Conservation (phyloP, 1,140 invertebrate genomes). For the Sarcophaga peregrina region DNA sequence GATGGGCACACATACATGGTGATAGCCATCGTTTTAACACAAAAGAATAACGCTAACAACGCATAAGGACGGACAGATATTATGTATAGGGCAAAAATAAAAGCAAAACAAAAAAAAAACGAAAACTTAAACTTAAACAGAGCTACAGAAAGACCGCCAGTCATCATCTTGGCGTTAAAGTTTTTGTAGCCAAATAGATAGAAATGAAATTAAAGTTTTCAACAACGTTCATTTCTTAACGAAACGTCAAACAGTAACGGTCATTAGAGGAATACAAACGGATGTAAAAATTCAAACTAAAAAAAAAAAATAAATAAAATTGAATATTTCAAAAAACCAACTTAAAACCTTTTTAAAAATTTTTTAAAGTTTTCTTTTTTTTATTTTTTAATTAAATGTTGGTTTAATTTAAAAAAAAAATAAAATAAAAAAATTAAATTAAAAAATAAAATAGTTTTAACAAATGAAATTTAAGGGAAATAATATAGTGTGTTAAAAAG, state of each 20-base stretch:
- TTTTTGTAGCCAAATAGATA: conserved; percentile 26
- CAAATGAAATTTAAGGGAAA: not conserved
- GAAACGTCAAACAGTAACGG: conserved; percentile 61
- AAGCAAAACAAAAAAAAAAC: not conserved
- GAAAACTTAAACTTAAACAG: not conserved
- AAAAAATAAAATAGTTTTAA: not conserved
- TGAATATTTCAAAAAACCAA: not conserved
- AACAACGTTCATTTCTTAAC: conserved; percentile 65
- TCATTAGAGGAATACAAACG: conserved; percentile 57
- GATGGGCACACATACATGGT: not conserved
- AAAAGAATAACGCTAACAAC: not conserved
- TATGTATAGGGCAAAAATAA: not conserved
- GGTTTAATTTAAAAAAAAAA: not conserved
- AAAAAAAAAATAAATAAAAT: not conserved
- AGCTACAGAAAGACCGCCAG: not conserved
- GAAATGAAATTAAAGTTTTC: conserved; percentile 43
- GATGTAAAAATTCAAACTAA: conserved; percentile 36
- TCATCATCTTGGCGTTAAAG: not conserved
- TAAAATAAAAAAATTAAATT: not conserved
- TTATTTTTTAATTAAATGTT: not conserved
- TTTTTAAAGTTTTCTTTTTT: too few species aligned
- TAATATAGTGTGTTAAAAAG: not conserved
- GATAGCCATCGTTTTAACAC: not conserved
- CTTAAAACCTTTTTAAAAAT: not conserved
- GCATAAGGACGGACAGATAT: not conserved